Conservation (phyloP, 2,797 vertebrate species). For the Paedocypris micromegethes region DNA sequence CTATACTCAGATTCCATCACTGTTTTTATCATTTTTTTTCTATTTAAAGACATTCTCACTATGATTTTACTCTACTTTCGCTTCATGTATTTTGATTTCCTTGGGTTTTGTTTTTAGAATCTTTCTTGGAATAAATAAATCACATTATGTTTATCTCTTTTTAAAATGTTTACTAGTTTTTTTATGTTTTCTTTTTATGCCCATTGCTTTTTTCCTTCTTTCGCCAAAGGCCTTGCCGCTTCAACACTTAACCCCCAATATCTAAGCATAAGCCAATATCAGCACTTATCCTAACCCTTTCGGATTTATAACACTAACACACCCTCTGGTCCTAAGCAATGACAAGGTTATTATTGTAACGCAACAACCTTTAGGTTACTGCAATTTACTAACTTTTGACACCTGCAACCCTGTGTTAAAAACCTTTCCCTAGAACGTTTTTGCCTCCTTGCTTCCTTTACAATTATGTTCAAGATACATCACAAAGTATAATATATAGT, state of each 20-base stretch:
- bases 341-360: constrained; percentile 5
- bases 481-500: too few species aligned
- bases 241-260: constrained; percentile 50
- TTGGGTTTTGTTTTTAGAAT: constrained; percentile 39
- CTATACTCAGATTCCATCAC: constrained; percentile 75
- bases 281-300: constrained; percentile 63
- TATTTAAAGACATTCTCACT: constrained; percentile 44
- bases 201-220: constrained; percentile 62
- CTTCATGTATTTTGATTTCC: constrained; percentile 43
- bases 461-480: constrained; percentile 12
- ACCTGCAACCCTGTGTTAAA: constrained; percentile 13
- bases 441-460: constrained; percentile 8
- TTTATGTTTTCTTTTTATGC: constrained; percentile 51
- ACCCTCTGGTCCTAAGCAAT: not conserved
- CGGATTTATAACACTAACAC: constrained; percentile 82
- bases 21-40: constrained; percentile 61
- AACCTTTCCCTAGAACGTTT: constrained; percentile 9
- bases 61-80: constrained; percentile 47
- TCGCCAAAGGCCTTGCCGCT: constrained; percentile 69
- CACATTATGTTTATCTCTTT: constrained; percentile 36
- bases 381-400: constrained; percentile 31
- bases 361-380: constrained; percentile 4
- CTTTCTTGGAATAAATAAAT: constrained; percentile 15
- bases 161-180: not conserved
- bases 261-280: constrained; percentile 9